A percentile compares a stretch with the other conserved stretches of the same genome.
Conservation (phyloP, 2,888 invertebrate species). For the Lasioglossum zephyrum region DNA sequence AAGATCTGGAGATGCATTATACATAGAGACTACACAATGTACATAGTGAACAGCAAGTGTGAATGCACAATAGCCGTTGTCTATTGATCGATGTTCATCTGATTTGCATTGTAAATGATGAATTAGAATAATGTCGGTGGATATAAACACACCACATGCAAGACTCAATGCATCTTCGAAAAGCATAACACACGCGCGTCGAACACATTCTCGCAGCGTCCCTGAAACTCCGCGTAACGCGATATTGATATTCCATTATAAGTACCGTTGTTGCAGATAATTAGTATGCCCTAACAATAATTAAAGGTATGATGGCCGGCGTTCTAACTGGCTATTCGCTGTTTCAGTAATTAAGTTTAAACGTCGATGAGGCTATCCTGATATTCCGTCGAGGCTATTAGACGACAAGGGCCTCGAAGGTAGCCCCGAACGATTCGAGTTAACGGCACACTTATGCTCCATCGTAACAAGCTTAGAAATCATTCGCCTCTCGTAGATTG, state of each 20-base stretch:
- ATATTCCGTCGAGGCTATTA: constrained; percentile 49
- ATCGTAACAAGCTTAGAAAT: neutral
- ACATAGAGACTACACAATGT: neutral
- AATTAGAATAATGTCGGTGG: neutral
- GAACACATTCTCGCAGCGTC: neutral
- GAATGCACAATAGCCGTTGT: neutral
- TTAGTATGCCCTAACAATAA: constrained; percentile 42
- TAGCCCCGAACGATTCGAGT: constrained; percentile 25
- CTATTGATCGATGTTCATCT: neutral
- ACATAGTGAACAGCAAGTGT: neutral
- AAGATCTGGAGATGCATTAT: neutral
- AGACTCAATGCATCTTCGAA: neutral
- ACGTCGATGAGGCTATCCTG: constrained; percentile 39
- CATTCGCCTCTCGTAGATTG: neutral
- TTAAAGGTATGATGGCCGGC: constrained; percentile 42
- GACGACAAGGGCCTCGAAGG: constrained; percentile 23
- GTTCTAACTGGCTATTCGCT: constrained; percentile 41
- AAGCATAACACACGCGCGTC: neutral
- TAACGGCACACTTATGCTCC: constrained; percentile 13
- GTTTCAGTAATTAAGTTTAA: constrained; percentile 58
- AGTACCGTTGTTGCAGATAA: constrained; percentile 35
- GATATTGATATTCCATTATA: constrained; percentile 28
- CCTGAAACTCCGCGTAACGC: constrained; percentile 14
- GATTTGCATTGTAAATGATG: neutral
- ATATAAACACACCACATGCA: neutral